phyloP scores from a whole-genome alignment of 2,797 vertebrate genomes.

The Silurus aristotelis region DNA sequence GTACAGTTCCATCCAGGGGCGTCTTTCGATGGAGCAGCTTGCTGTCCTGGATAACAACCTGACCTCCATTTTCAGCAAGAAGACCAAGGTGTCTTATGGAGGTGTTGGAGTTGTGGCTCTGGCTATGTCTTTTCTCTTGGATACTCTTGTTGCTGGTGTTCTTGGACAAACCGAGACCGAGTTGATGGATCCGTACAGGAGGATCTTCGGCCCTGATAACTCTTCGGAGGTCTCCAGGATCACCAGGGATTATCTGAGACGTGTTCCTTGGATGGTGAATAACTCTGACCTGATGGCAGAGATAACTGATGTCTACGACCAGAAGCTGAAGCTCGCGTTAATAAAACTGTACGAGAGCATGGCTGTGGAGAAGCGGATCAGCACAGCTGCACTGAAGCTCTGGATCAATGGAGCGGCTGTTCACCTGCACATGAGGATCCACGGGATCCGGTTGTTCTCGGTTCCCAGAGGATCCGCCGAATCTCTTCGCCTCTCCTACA shows the following conservation, averaged over 20 bases:
- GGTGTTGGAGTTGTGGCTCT: slow-evolving; percentile 60
- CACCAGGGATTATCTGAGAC: slow-evolving; percentile 54
- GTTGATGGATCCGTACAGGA: slow-evolving; percentile 40
- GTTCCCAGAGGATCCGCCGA: slow-evolving; percentile 51
- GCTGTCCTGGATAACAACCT: slow-evolving; percentile 49
- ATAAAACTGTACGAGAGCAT: slow-evolving; percentile 54
- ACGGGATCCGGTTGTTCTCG: slow-evolving; percentile 51
- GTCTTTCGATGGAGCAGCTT: slow-evolving; percentile 49
- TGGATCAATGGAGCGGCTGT: slow-evolving; percentile 63
- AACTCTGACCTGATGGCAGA: slow-evolving; percentile 51
- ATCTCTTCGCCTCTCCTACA: slow-evolving; percentile 57
- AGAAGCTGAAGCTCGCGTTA: slow-evolving; percentile 53
- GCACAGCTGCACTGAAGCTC: slow-evolving; percentile 53
- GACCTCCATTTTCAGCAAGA: slow-evolving; percentile 51
- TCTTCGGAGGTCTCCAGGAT: slow-evolving; percentile 52
- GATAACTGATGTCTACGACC: slow-evolving; percentile 57
- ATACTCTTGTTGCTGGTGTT: slow-evolving; percentile 44
- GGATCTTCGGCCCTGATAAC: slow-evolving; percentile 55
- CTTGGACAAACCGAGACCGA: neutral
- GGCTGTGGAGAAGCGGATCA: slow-evolving; percentile 49
- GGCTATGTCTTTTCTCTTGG: slow-evolving; percentile 58
- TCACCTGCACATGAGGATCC: slow-evolving; percentile 61
- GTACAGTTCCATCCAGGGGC: slow-evolving; percentile 45
- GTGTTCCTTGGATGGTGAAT: slow-evolving; percentile 44
- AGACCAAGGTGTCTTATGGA: slow-evolving; percentile 47